Conservation (phyloP, 2,888 invertebrate species). For the Dicranocentrus wangi region DNA sequence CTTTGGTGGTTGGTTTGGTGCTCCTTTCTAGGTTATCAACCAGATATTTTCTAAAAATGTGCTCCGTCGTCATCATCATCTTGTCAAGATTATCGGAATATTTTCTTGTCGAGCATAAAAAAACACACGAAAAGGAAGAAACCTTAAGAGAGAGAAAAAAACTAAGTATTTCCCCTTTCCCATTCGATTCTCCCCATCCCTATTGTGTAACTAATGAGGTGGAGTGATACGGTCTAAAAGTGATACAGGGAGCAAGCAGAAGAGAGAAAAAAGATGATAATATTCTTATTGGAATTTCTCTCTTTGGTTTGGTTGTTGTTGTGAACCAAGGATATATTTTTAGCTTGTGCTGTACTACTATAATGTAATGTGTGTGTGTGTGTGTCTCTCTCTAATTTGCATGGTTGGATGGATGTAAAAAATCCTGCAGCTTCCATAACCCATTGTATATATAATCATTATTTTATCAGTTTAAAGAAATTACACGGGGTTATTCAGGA, state of each 20-base stretch:
- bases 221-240: neutral
- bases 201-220: slow-evolving; percentile 43
- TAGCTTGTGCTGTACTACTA: neutral
- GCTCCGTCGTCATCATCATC: slow-evolving; percentile 20
- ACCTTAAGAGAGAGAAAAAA: too few relatives aligned
- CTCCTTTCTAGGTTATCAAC: too few relatives aligned
- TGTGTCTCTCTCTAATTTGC: neutral
- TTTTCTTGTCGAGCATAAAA: neutral
- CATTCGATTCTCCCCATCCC: neutral
- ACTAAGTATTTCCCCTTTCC: too few relatives aligned
- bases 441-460: too few relatives aligned
- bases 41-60: too few relatives aligned
- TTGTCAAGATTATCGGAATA: slow-evolving; percentile 51
- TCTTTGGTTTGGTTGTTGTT: too few relatives aligned
- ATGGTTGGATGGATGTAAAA: too few relatives aligned
- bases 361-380: neutral
- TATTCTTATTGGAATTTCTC: neutral
- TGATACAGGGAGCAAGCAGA: too few relatives aligned
- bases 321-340: slow-evolving; percentile 1
- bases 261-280: neutral
- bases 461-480: slow-evolving; percentile 2
- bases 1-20: too few relatives aligned
- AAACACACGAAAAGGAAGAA: neutral
- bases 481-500: slow-evolving; percentile 10
- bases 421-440: too few relatives aligned